Conservation (phyloP, 2,797 vertebrate genomes). For the Cyprinodon diabolis region DNA sequence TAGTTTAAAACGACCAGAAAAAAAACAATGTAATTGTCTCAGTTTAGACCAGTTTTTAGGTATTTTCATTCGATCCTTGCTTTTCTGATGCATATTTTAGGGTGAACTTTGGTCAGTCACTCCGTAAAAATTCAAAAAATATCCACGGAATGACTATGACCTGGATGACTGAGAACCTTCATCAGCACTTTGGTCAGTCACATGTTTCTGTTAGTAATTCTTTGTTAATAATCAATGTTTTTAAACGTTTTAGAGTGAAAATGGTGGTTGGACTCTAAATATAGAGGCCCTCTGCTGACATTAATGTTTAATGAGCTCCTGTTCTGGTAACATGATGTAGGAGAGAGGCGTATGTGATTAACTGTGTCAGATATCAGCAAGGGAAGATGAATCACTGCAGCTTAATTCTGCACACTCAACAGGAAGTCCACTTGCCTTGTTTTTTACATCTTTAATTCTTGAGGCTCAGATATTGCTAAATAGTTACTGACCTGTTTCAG, state of each 20-base stretch:
- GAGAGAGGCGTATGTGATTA: background rate
- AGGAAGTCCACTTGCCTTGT: background rate
- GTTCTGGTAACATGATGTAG: constrained; percentile 1
- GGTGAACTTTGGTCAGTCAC: background rate
- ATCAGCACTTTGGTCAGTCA: background rate
- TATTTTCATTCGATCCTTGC: too few relatives aligned
- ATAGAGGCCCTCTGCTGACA: background rate
- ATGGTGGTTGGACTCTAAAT: background rate
- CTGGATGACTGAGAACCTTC: too few relatives aligned
- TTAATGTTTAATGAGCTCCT: constrained; percentile 4
- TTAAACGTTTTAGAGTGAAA: background rate
- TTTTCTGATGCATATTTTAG: too few relatives aligned
- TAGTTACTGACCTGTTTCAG: too few relatives aligned
- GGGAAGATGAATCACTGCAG: background rate
- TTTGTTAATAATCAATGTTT: background rate
- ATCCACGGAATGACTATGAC: too few relatives aligned
- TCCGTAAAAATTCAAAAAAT: too few relatives aligned
- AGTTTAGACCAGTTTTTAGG: too few relatives aligned
- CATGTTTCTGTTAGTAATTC: background rate
- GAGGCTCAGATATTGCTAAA: background rate
- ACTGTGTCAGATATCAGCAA: background rate
- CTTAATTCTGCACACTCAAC: background rate
- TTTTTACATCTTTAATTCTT: background rate
- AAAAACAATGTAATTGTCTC: too few relatives aligned
- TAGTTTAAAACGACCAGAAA: too few relatives aligned